Percentiles rank a stretch among this genome's conserved stretches.
Evolutionary conservation across 2,797 vertebrate species (phyloP).

Genomic region (Sebastes alutus): DNA sequence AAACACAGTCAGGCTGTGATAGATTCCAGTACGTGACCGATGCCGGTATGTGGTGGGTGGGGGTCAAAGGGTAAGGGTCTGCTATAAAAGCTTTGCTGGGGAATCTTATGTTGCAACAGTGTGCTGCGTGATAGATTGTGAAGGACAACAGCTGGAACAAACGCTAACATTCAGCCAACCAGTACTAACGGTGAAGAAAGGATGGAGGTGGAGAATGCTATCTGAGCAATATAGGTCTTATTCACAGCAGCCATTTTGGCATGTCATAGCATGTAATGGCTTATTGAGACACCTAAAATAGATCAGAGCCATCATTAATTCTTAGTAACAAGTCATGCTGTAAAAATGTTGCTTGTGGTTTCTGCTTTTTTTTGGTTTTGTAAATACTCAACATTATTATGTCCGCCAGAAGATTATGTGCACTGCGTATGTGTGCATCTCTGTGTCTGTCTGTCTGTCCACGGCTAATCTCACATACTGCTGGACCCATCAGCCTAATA

Average conservation of each 20-base stretch:
- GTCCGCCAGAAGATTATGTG: too few relatives aligned
- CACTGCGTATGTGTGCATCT: too few relatives aligned
- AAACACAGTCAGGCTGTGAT: not conserved
- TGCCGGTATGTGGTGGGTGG: not conserved
- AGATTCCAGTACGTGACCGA: not conserved
- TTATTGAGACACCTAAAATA: too few relatives aligned
- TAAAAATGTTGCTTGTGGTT: too few relatives aligned
- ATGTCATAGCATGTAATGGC: not conserved
- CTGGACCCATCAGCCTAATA: too few relatives aligned
- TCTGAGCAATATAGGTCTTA: not conserved
- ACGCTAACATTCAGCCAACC: not conserved
- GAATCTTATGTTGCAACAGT: not conserved
- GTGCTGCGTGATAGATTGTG: not conserved
- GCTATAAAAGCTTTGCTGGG: not conserved
- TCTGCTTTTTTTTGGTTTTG: too few relatives aligned
- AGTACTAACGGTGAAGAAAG: not conserved
- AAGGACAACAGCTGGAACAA: not conserved
- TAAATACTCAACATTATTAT: too few relatives aligned
- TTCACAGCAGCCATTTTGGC: not conserved
- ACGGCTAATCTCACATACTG: too few relatives aligned
- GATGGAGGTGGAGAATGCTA: not conserved
- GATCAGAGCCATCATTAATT: too few relatives aligned
- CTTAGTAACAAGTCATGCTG: too few relatives aligned
- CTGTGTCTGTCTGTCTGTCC: too few relatives aligned
- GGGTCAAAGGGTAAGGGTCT: conserved; percentile 8